These are phyloP conservation scores for Chionomys nivalis DNA, from an alignment of 2,113 vertebrate genomes.

Conservation along the genomic window DNA sequence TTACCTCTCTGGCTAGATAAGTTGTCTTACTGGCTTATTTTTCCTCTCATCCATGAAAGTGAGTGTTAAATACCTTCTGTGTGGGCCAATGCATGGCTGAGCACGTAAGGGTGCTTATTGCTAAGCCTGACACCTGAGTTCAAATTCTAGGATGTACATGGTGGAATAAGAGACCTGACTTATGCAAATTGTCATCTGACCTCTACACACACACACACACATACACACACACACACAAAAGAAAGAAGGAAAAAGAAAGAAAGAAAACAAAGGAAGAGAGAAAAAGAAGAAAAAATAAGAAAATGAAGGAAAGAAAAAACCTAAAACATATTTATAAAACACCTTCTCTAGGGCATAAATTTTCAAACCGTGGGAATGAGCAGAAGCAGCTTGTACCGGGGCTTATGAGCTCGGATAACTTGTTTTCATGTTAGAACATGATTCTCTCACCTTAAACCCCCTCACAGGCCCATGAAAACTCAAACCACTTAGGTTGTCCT, in stretches of 20 bases:
- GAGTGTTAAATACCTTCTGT: not conserved
- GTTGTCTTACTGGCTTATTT: not conserved
- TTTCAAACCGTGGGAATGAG: not conserved
- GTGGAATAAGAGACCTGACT: not conserved
- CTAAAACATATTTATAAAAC: not conserved
- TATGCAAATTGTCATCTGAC: too few relatives aligned
- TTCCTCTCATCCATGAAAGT: not conserved
- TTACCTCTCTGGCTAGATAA: not conserved
- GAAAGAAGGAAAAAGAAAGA: too few relatives aligned
- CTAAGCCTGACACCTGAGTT: not conserved
- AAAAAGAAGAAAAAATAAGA: not conserved
- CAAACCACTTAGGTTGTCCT: not conserved
- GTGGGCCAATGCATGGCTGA: not conserved
- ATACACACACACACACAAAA: not conserved
- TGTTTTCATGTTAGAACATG: not conserved
- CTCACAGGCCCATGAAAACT: not conserved
- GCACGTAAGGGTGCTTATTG: not conserved
- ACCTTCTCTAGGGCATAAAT: not conserved
- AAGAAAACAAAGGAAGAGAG: not conserved
- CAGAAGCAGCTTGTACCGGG: not conserved
- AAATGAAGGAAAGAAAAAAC: too few relatives aligned
- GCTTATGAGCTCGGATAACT: not conserved
- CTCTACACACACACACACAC: not conserved
- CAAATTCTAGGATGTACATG: not conserved
- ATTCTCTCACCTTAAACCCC: not conserved